Percentiles rank a stretch among this genome's conserved stretches.
phyloP scores from a whole-genome alignment of 2,888 invertebrate species.

The Acronicta psi region DNA sequence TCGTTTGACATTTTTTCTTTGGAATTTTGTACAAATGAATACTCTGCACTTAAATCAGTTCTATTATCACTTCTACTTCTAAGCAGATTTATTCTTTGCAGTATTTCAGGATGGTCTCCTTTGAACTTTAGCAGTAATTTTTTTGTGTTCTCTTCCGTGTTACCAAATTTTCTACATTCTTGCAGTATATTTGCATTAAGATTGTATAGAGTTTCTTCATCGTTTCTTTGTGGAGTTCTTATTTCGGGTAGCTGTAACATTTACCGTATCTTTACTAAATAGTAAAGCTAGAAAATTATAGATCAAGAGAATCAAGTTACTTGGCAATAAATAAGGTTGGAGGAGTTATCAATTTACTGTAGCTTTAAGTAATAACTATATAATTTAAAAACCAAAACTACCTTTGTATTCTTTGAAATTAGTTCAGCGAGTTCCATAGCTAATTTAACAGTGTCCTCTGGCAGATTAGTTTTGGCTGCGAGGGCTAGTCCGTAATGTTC shows the following conservation, averaged over 20 bases:
- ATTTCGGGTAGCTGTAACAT: slow-evolving; percentile 70
- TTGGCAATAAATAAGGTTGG: no score
- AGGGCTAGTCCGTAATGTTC: slow-evolving; percentile 91
- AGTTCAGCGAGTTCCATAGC: slow-evolving; percentile 84
- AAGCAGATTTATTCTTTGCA: slow-evolving; percentile 64
- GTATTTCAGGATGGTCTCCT: slow-evolving; percentile 66
- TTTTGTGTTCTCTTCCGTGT: slow-evolving; percentile 57
- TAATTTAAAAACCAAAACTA: no score
- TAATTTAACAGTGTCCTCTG: slow-evolving; percentile 86
- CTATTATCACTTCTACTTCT: slow-evolving; percentile 48
- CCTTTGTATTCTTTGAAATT: slow-evolving; percentile 75
- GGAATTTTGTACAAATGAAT: slow-evolving; percentile 39
- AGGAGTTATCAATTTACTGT: no score
- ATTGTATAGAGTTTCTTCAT: slow-evolving; percentile 72
- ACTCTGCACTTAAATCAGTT: slow-evolving; percentile 55
- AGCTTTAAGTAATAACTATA: no score
- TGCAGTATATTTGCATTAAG: slow-evolving; percentile 74
- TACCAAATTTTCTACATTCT: slow-evolving; percentile 66
- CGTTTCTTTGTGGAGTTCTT: slow-evolving; percentile 61
- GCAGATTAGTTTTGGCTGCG: slow-evolving; percentile 90
- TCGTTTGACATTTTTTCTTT: slow-evolving; percentile 23
- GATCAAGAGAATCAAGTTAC: no score
- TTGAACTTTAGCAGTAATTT: slow-evolving; percentile 73
- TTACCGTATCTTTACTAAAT: background rate
- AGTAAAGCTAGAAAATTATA: no score